These are phyloP conservation scores for Hemicordylus capensis DNA, from an alignment of 2,113 vertebrate species.

Conservation along the genomic window DNA sequence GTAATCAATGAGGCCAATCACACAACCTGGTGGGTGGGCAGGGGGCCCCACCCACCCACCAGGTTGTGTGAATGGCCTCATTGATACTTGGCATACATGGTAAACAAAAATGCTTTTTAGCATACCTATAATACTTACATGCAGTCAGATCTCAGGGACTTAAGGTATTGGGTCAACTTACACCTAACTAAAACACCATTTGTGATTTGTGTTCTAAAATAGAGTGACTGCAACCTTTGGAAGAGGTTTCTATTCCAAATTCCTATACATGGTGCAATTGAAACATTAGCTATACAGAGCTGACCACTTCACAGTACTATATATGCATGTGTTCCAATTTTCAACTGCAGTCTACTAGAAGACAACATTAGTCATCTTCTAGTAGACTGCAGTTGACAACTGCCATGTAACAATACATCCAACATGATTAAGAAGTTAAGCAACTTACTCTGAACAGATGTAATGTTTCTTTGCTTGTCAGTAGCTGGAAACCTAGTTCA, in stretches of 20 bases:
- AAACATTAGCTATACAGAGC: neutral
- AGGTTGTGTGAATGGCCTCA: fast-evolving
- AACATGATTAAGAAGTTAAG: conserved; percentile 2
- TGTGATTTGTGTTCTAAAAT: neutral
- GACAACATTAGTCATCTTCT: no score
- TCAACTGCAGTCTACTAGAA: no score
- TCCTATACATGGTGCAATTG: neutral
- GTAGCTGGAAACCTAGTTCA: conserved; percentile 84
- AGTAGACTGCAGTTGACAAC: neutral
- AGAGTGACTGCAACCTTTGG: neutral
- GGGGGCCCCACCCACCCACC: no score
- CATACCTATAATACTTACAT: neutral
- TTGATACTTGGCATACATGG: neutral
- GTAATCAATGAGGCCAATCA: no score
- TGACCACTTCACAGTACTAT: neutral
- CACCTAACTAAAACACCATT: neutral
- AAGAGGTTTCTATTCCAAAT: neutral
- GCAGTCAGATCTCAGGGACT: neutral
- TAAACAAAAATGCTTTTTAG: neutral
- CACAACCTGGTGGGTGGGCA: no score
- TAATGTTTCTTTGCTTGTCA: conserved; percentile 81
- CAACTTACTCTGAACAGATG: conserved; percentile 87
- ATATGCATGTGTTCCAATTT: neutral
- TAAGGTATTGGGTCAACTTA: neutral
- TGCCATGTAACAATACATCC: neutral